phyloP scores from a whole-genome alignment of 2,888 invertebrate genomes.

The Drosophila meridionalis region DNA sequence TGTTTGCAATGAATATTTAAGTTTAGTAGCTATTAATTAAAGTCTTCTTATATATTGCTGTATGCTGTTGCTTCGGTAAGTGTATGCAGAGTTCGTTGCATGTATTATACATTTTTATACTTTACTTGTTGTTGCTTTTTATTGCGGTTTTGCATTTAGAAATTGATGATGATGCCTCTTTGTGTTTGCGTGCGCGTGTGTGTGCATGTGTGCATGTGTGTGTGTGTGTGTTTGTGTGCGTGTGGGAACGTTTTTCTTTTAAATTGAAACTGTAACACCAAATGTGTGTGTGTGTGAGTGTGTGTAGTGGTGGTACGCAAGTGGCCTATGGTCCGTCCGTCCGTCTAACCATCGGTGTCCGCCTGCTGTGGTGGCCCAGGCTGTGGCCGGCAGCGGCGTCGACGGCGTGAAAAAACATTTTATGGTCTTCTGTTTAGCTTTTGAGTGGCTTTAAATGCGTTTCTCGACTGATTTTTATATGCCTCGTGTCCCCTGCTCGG shows the following conservation, averaged over 20 bases:
- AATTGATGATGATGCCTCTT: constrained; percentile 72
- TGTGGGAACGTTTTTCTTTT: constrained; percentile 69
- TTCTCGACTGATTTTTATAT: constrained; percentile 72
- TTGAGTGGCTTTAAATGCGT: constrained; percentile 74
- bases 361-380: constrained; percentile 4
- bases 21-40: background rate
- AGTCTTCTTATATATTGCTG: background rate
- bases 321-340: constrained; percentile 23
- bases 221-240: constrained; percentile 41
- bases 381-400: constrained; percentile 21
- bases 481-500: constrained; percentile 36
- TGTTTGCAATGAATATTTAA: background rate
- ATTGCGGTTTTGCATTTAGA: constrained; percentile 78
- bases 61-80: constrained; percentile 6
- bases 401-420: constrained; percentile 67
- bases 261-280: constrained; percentile 75
- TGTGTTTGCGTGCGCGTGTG: constrained; percentile 25
- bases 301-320: constrained; percentile 28
- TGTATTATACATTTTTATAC: background rate
- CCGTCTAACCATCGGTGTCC: background rate
- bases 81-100: constrained; percentile 33
- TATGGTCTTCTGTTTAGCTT: constrained; percentile 69
- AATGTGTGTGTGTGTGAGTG: constrained; percentile 26
- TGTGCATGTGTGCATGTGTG: constrained; percentile 35
- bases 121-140: constrained; percentile 51